A percentile compares a stretch with the other conserved stretches of the same genome.
phyloP scores from a whole-genome alignment of 2,113 vertebrate genomes.

The Suncus etruscus region DNA sequence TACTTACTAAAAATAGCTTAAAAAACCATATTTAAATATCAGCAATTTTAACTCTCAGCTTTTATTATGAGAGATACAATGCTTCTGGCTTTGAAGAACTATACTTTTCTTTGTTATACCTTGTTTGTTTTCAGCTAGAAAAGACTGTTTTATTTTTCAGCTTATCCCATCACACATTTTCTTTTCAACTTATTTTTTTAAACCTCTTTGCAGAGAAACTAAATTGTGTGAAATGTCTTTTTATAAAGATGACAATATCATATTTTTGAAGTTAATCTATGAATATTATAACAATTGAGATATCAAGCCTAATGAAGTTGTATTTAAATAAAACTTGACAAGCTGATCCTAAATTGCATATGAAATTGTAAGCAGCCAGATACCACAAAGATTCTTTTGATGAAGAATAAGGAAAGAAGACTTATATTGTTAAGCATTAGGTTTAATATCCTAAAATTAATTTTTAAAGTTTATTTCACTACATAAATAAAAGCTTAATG shows the following conservation, averaged over 20 bases:
- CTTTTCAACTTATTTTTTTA: not conserved
- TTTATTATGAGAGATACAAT: not conserved
- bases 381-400: not conserved
- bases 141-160: not conserved
- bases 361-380: not conserved
- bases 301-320: slow-evolving; percentile 12
- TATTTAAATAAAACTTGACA: not conserved
- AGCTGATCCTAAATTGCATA: slow-evolving; percentile 23
- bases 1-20: slow-evolving; percentile 32
- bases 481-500: not conserved
- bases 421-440: not conserved
- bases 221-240: not conserved
- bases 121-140: not conserved
- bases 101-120: slow-evolving; percentile 18
- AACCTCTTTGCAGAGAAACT: not conserved
- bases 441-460: not conserved
- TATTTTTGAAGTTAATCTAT: not conserved
- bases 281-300: not conserved
- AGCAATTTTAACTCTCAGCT: not conserved
- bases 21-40: not conserved
- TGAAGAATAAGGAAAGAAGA: slow-evolving; percentile 2
- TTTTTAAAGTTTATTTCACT: not conserved
- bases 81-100: not conserved
- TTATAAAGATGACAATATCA: not conserved
- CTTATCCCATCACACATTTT: not conserved